A percentile compares a stretch with the other conserved stretches of the same genome.
These are phyloP conservation scores for Pachyramphus minor DNA, from an alignment of 2,113 vertebrate genomes.

Conservation along the genomic window DNA sequence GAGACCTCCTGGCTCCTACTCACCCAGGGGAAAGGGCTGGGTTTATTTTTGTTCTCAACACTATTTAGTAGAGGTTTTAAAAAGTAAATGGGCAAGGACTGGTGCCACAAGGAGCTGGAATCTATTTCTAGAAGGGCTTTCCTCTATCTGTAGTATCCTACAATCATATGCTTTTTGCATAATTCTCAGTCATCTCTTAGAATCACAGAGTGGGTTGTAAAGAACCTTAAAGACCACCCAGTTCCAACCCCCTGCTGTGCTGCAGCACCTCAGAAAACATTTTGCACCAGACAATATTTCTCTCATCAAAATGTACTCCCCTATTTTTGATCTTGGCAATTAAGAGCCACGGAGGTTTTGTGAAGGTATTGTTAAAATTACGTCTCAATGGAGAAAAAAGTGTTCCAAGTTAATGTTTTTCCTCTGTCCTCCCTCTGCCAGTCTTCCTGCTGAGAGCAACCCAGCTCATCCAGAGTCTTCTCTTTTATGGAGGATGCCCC, in stretches of 20 bases:
- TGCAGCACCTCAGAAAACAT: neutral
- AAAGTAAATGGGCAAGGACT: neutral
- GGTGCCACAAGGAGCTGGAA: neutral
- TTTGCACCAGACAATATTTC: neutral
- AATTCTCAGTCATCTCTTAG: neutral
- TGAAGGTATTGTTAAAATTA: accelerated
- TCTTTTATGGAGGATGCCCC: neutral
- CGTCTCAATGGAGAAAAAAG: neutral
- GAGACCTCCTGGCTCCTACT: neutral
- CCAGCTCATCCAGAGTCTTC: neutral
- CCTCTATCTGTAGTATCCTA: neutral
- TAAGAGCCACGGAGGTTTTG: neutral
- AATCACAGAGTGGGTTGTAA: neutral
- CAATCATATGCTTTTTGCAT: neutral
- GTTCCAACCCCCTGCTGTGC: neutral
- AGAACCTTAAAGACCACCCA: neutral
- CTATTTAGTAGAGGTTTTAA: neutral
- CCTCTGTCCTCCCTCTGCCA: neutral
- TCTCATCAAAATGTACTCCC: neutral
- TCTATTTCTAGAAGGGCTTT: neutral
- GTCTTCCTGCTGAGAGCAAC: neutral
- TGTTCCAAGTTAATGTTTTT: neutral
- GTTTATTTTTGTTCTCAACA: neutral
- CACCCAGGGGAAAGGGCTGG: neutral
- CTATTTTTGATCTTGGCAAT: neutral